A percentile compares a stretch with the other conserved stretches of the same genome.
phyloP scores from a whole-genome alignment of 1,140 invertebrate genomes.

The Sitobion miscanthi region DNA sequence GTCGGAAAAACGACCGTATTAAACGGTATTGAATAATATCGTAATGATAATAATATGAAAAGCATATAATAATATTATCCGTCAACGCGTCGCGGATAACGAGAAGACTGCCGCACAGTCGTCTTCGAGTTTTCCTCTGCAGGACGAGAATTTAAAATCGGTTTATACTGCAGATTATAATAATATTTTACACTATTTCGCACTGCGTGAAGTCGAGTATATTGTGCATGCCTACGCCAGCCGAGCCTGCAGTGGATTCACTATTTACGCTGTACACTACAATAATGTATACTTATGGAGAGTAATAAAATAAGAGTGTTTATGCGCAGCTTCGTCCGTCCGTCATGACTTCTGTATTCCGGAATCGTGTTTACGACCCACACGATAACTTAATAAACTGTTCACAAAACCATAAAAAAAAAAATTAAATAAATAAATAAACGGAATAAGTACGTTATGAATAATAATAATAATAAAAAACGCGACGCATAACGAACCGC shows the following conservation, averaged over 20 bases:
- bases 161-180: not conserved
- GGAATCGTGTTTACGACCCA: not conserved
- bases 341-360: slow-evolving; percentile 5
- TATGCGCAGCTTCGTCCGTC: not conserved
- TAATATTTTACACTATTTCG: no score
- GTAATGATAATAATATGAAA: not conserved
- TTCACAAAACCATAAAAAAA: slow-evolving; percentile 20
- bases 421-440: not conserved
- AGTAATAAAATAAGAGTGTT: slow-evolving; percentile 21
- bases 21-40: not conserved
- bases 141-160: not conserved
- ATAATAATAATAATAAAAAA: not conserved
- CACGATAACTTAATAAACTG: slow-evolving; percentile 20
- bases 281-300: not conserved
- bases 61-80: not conserved
- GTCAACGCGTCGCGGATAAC: not conserved
- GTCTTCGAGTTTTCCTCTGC: not conserved
- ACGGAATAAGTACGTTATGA: not conserved
- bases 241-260: not conserved
- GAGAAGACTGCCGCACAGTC: not conserved
- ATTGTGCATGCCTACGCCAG: not conserved
- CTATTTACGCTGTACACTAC: not conserved
- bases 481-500: not conserved
- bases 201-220: not conserved
- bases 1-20: not conserved